Base-by-base conservation (phyloP, 2,797 vertebrate species). In the Spinibarbus caldwelli region DNA sequence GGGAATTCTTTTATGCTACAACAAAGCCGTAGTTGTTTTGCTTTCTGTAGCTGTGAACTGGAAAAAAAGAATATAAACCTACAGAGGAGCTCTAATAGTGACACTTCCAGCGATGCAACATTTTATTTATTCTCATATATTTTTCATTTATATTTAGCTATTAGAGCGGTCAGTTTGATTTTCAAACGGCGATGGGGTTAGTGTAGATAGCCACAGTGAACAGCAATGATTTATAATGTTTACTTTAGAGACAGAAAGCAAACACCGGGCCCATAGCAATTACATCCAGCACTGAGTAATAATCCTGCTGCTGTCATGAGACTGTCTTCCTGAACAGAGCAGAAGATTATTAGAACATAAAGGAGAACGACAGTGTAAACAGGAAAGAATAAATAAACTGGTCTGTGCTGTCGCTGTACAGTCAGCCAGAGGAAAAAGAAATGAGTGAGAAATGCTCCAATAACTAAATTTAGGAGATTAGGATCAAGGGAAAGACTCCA, bases 381-480 rank as follows among this genome's bases (percentile, higher is more conserved):
- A 90, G 83, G 70, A 83, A 82, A 87, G 87, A 91, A 91, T 90
- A 86, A 86, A 90, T 90, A 90, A 87, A 41, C 0, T 5, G 19
- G 31, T 43, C 47, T 57, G 34, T 43, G 64, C 47, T 84, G 41
- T 64, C 57, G 17, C 71, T 0, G 41, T 82, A 76, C 82, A 64
- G 71, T 75, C 41, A 49, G 71, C 10, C 57, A 45, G n/a, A 31
- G 57, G 41, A 21, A 79, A 79, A 45, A 78, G n/a, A 78, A 43
- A 29, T 5, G 21, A 72, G 14, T 23, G 47, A 67, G 85, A 79
- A 89, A 88, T 87, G 86, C 75, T 83, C 70, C 43, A 77, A 45
- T 85, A 89, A 86, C 80, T 88, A 76, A 29, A 90, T 87, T 90
- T 89, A 80, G 26, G 23, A 91, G 90, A 92, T 92, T 89, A 90